Evolutionary conservation across 2,888 invertebrate genomes (phyloP).

Genomic region (Herminia tarsipennalis): DNA sequence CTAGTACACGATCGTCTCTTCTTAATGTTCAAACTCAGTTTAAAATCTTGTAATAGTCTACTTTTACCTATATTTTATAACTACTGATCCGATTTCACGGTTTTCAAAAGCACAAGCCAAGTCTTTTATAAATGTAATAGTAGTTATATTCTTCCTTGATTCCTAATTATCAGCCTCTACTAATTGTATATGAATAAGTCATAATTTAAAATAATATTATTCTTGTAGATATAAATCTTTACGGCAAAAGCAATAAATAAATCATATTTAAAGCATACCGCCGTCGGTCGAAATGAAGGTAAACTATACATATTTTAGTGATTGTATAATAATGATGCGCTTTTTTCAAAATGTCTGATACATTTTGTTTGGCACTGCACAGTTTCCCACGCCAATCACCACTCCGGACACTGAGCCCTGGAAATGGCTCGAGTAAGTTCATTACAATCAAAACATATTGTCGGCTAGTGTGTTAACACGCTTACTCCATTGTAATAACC

Average conservation of each 20-base stretch:
- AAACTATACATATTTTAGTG: constrained; percentile 27
- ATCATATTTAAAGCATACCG: constrained; percentile 38
- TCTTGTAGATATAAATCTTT: constrained; percentile 5
- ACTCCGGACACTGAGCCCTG: constrained; percentile 95
- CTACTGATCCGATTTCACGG: not conserved
- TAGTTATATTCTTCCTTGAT: not conserved
- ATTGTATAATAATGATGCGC: constrained; percentile 8
- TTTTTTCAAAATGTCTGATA: constrained; percentile 49
- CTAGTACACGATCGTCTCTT: not conserved
- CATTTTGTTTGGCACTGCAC: constrained; percentile 76
- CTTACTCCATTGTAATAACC: constrained; percentile 31
- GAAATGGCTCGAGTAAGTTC: constrained; percentile 95
- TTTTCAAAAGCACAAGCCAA: not conserved
- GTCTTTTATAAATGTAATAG: not conserved
- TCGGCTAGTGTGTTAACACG: constrained; percentile 44
- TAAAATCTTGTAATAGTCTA: too few relatives aligned
- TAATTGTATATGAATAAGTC: too few relatives aligned
- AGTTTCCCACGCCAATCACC: constrained; percentile 95
- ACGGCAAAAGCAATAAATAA: constrained; percentile 14
- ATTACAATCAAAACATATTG: constrained; percentile 28
- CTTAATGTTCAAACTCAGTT: too few relatives aligned
- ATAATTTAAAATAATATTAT: not conserved
- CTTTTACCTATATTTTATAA: too few relatives aligned
- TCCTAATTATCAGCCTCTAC: too few relatives aligned
- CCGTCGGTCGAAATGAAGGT: constrained; percentile 36